Base-by-base conservation (phyloP, 1,140 invertebrate species). In the Nasonia vitripennis region DNA sequence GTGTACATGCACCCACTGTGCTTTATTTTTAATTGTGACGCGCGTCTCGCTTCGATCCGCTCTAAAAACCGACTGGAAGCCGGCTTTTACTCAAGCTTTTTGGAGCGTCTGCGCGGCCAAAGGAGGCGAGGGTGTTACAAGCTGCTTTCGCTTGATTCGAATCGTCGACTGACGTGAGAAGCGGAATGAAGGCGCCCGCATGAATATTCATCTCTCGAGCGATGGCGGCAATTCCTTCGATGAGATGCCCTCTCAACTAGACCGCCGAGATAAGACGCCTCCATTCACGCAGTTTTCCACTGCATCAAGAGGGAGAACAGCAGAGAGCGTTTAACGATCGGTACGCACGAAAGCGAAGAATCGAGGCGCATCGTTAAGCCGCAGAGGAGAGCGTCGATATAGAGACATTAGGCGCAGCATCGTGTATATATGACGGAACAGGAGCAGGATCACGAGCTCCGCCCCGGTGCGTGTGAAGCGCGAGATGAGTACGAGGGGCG, bases 371-470 rank as follows among this genome's bases (percentile, higher is more conserved):
- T 71, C 68, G 27, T 71, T 31, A 71, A 9, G 55, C 55, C 3
- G 17, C 51, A 34, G 27, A 79, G n/a, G 31, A 23, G 20, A 78
- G 23, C n/a, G 14, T n/a, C 88, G 90, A 90, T 91, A 90, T 91
- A 90, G 89, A 91, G 90, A 91, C 90, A 91, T 91, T 90, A 90
- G 88, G 87, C 85, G 74, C 83, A 34, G 17, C 73, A 34, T 20
- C 70, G 7, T 45, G 10, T 45, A 10, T 45, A 41, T 45, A 45
- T 45, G 10, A 62, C n/a, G 20, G 17, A 62, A 62, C 74, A 71
- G 87, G 87, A 86, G 87, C 77, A 20, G 85, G 86, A 81, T 34
- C 5, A 6, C 14, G 12, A 10, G 51, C 77, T 55, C 48, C 17
- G n/a, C 45, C 48, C 62, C 17, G 85, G 80, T 88, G 90, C 89